Evolutionary conservation across 2,797 vertebrate species (phyloP), one percentile per base, ranked within the genome.

Genomic region (Helostoma temminkii): DNA sequence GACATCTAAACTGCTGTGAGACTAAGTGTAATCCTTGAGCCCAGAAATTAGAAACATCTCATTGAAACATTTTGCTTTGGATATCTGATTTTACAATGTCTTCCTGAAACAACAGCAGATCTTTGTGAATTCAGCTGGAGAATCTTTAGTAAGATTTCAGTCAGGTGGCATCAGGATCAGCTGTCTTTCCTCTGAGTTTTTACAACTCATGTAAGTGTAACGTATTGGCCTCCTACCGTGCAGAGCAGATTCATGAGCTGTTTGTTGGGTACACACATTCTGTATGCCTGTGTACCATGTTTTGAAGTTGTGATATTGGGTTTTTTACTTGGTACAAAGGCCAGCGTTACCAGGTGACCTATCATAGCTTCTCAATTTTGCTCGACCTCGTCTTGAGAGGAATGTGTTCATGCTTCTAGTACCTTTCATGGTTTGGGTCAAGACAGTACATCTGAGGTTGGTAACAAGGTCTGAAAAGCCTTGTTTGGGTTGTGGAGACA

Each of bases 231-330:
- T n/a, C n/a, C n/a, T n/a, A n/a, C 41, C 62, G 68, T 74, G 55
- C 73, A 70, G 74, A 45, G 58, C 46, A 81, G 80, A 87, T 71
- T 68, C 81, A 82, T 79, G 72, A 74, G 57, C 60, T 81, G 54
- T 71, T 81, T 80, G 67, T 79, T 50, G 55, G 49, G 28, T 61
- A 43, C 58, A 81, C 53, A 48, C 57, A 55, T 55, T 66, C 32
- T 71, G 16, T 41, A 24, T 2, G 41, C 65, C 30, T 47, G 19
- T 55, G 56, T 49, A 24, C 48, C 22, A 37, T 61, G 65, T 71
- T 76, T 66, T 60, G 32, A 59, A 30, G 47, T 41, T 14, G n/a
- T 22, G 45, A 48, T 66, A 46, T 25, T 54, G 41, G 50, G 5
- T 70, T 76, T 77, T 30, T 71, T 48, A 48, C 32, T 43, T 54